Evolutionary conservation across 92 coral and sea anemone species (phyloP), one percentile per base, ranked within the genome.

Genomic region (Paragorgia papillata): DNA sequence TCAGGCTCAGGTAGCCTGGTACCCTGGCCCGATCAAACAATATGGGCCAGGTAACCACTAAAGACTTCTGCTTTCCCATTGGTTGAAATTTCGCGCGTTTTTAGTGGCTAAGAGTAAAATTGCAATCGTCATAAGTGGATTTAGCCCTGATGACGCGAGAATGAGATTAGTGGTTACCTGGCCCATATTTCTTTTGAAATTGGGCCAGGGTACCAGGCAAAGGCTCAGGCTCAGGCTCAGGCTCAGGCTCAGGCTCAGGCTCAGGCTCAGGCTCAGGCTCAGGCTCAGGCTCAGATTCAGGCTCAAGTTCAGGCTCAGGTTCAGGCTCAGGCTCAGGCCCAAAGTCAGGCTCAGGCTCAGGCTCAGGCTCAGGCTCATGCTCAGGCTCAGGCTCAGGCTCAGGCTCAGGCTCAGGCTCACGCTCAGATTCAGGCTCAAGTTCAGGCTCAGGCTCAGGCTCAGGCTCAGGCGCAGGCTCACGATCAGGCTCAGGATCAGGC

Each of bases 201-300:
- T n/a, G n/a, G n/a, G n/a, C n/a, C n/a, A n/a, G n/a, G n/a, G n/a
- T n/a, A n/a, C n/a, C n/a, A n/a, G n/a, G n/a, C n/a, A n/a, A n/a
- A n/a, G n/a, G n/a, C n/a, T n/a, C n/a, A n/a, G n/a, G n/a, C n/a
- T n/a, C n/a, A n/a, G n/a, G n/a, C n/a, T n/a, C n/a, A n/a, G n/a
- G n/a, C n/a, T n/a, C n/a, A n/a, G n/a, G n/a, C n/a, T 37, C 31
- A 24, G 74, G 74, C 54, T 43, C 55, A 67, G 1, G 57, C 54
- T 67, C 55, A 67, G 74, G 74, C 54, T 37, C 55, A 19, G 74
- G 74, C 54, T 67, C 55, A 7, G 74, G 74, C 54, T 37, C 55
- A 67, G 74, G 74, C 54, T 67, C 55, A 9, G 74, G 74, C 33
- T 13, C 41, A 40, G 74, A 57, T 57, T 43, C 55, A 10, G 74